Evolutionary conservation across 2,113 vertebrate species (phyloP).

Genomic region (Candoia aspera): DNA sequence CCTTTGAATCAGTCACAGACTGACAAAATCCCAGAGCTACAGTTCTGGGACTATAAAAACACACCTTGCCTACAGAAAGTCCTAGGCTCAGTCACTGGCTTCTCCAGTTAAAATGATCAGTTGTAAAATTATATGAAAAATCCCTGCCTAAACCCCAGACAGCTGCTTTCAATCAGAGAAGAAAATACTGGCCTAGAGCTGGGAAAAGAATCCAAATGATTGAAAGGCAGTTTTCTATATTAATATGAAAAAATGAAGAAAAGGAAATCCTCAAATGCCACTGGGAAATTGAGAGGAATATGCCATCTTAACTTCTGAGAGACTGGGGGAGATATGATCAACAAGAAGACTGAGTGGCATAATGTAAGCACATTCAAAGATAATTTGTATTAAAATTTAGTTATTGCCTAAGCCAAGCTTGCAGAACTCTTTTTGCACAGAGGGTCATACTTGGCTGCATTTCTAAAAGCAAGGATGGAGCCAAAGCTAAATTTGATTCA

Average conservation of each 20-base stretch:
- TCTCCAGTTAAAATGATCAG: not conserved
- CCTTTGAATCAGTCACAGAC: not conserved
- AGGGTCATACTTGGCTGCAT: not conserved
- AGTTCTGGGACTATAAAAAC: not conserved
- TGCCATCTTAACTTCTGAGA: not conserved
- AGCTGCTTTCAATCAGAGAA: not conserved
- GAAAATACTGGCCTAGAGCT: not conserved
- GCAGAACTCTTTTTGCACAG: not conserved
- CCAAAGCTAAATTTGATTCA: not conserved
- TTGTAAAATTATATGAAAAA: not conserved
- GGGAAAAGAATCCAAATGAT: not conserved
- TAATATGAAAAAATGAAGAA: not conserved
- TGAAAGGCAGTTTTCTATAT: not conserved
- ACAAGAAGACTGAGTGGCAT: not conserved
- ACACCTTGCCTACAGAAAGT: not conserved
- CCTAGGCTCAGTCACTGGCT: not conserved
- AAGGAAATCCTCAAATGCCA: not conserved
- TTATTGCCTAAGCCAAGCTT: conserved; percentile 50
- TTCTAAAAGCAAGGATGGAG: not conserved
- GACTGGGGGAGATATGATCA: not conserved
- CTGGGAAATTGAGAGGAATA: not conserved
- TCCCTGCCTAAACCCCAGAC: not conserved
- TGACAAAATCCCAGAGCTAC: not conserved
- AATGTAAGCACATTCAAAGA: not conserved
- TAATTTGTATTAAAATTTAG: conserved; percentile 66